Conservation (phyloP, 2,113 vertebrate genomes). For the Carassius carassius region DNA sequence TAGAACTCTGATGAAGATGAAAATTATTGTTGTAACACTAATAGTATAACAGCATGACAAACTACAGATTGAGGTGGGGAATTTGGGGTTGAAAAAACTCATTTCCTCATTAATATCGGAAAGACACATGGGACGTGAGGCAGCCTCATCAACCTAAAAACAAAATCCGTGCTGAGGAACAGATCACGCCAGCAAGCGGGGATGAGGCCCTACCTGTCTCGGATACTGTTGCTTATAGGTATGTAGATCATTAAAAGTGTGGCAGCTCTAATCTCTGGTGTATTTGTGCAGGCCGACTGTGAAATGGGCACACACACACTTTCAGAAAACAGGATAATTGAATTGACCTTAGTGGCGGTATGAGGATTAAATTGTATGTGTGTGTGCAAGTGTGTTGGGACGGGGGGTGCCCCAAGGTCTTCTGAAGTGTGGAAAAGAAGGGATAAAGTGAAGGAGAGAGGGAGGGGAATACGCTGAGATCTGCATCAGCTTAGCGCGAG, state of each 20-base stretch:
- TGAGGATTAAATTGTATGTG: slow-evolving; percentile 73
- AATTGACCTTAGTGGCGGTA: slow-evolving; percentile 79
- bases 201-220: slow-evolving; percentile 44
- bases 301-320: slow-evolving; percentile 80
- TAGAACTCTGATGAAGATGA: slow-evolving; percentile 26
- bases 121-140: slow-evolving; percentile 44
- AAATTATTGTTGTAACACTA: slow-evolving; percentile 29
- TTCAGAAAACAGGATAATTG: slow-evolving; percentile 84
- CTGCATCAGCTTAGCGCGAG: slow-evolving; percentile 50
- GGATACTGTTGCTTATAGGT: slow-evolving; percentile 60
- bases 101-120: slow-evolving; percentile 49
- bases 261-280: slow-evolving; percentile 80
- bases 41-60: slow-evolving; percentile 28
- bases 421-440: slow-evolving; percentile 65
- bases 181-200: slow-evolving; percentile 31
- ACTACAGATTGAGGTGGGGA: slow-evolving; percentile 46
- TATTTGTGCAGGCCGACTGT: slow-evolving; percentile 79
- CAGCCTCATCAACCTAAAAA: slow-evolving; percentile 50
- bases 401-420: slow-evolving; percentile 73
- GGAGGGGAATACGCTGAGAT: slow-evolving; percentile 52
- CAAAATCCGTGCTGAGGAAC: slow-evolving; percentile 39
- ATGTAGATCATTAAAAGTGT: slow-evolving; percentile 85
- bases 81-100: slow-evolving; percentile 51
- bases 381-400: slow-evolving; percentile 26
- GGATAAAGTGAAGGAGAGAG: slow-evolving; percentile 34